Conservation (phyloP, 2,797 vertebrate genomes). For the Natrix natrix region DNA sequence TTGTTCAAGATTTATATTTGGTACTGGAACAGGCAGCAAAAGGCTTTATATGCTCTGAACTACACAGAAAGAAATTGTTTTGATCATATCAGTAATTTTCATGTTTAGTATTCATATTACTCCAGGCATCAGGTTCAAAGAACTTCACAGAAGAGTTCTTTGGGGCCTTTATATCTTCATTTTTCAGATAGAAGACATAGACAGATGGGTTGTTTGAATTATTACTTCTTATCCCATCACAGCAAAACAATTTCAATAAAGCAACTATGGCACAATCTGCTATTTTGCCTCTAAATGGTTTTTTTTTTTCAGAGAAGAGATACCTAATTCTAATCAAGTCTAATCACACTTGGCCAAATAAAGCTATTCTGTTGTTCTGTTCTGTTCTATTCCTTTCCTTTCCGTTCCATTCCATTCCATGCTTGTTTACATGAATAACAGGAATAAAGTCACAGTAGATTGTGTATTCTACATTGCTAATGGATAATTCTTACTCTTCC, state of each 20-base stretch:
- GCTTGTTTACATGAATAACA: no score
- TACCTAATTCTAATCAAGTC: no score
- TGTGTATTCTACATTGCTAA: background rate
- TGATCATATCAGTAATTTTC: background rate
- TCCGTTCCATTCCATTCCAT: no score
- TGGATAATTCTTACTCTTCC: background rate
- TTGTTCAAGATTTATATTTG: conserved; percentile 3
- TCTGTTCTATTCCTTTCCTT: no score
- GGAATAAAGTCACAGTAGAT: background rate
- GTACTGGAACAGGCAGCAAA: conserved; percentile 2
- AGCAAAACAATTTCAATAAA: conserved; percentile 7
- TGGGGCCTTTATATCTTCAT: background rate
- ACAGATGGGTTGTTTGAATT: background rate
- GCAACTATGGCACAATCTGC: background rate
- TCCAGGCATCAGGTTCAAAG: background rate
- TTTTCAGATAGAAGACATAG: conserved; percentile 8
- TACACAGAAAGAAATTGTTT: conserved; percentile 15
- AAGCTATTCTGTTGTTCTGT: background rate
- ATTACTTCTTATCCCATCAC: background rate
- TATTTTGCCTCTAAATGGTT: background rate
- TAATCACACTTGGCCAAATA: background rate
- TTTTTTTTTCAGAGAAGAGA: background rate
- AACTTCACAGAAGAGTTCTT: background rate
- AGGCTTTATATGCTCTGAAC: background rate
- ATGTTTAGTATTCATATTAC: background rate